Base-by-base conservation (phyloP, 2,113 vertebrate genomes). In the Heliornis fulica region DNA sequence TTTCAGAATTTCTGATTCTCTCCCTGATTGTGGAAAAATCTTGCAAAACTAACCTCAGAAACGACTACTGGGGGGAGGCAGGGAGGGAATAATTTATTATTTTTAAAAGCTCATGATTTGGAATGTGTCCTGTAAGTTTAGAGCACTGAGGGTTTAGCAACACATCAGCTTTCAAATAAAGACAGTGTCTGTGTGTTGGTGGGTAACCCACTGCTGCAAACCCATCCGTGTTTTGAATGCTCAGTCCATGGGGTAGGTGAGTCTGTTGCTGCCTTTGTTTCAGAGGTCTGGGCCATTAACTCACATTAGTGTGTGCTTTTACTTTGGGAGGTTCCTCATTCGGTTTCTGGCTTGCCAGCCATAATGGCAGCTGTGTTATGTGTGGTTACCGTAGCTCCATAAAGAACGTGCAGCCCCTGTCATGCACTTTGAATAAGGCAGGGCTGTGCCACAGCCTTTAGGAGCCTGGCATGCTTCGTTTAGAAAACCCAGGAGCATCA, bases 351-450 rank as follows among this genome's bases (percentile, higher is more conserved):
- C 61, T 64, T 64, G 57, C 89, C 91, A 95, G 93, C 74, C 84
- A 48, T 65, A 40, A 72, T 79, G 87, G 87, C 94, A 96, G 93
- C 89, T 95, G 93, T 92, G 89, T 53, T 84, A 13, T 29, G 43
- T 94, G 89, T 3, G 81, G 81, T 94, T 89, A 79, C 34, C 87
- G 82, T 26, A 85, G 77, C 84, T 78, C 77, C 75, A 38, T 43
- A 46, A 86, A 83, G 94, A 83, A 66, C 78, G 76, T 13, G 75
- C 87, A 91, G 87, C 43, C 50, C 59, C 61, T 74, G 81, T 83
- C 91, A 89, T 89, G 94, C 82, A 41, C 90, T 95, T 90, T 36
- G 81, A 74, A 56, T 59, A 92, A 87, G 74, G 81, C 70, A 80
- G 81, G 48, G 13, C 53, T 11, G 65, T 89, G 93, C 91, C 91